Conservation (phyloP, 23 tunicate genomes). For the Oikopleura dioica region DNA sequence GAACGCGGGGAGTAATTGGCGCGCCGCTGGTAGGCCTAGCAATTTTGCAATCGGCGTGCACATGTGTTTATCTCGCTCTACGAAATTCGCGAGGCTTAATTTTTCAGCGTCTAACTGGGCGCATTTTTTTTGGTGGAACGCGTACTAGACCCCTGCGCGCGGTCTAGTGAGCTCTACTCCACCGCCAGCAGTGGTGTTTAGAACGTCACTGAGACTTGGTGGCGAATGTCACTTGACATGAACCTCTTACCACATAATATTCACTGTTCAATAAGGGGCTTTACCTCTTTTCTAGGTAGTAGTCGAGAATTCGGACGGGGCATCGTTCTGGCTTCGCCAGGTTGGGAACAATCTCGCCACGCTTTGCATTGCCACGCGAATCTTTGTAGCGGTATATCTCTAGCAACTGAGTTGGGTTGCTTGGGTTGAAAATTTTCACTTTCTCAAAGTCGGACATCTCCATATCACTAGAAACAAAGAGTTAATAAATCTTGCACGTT, state of each 20-base stretch:
- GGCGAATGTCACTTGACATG: neutral
- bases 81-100: too few relatives aligned
- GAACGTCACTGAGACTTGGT: too few relatives aligned
- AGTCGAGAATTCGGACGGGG: conserved; percentile 9
- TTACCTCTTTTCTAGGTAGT: conserved; percentile 13
- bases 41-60: too few relatives aligned
- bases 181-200: too few relatives aligned
- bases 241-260: neutral
- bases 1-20: too few relatives aligned
- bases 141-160: too few relatives aligned
- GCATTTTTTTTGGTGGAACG: too few relatives aligned
- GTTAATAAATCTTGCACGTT: neutral
- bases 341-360: conserved; percentile 11
- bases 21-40: too few relatives aligned
- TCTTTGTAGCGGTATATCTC: conserved; percentile 7
- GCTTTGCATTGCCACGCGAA: conserved; percentile 3
- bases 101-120: too few relatives aligned
- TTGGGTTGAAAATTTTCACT: conserved; percentile 8
- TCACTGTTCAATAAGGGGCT: neutral
- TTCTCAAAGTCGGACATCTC: conserved; percentile 12
- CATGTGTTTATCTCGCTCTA: too few relatives aligned
- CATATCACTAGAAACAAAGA: neutral
- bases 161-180: too few relatives aligned
- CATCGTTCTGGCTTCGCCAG: conserved; percentile 5
- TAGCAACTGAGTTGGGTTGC: neutral